Base-by-base conservation (phyloP, 1,140 invertebrate species). In the Brachionus manjavacas region DNA sequence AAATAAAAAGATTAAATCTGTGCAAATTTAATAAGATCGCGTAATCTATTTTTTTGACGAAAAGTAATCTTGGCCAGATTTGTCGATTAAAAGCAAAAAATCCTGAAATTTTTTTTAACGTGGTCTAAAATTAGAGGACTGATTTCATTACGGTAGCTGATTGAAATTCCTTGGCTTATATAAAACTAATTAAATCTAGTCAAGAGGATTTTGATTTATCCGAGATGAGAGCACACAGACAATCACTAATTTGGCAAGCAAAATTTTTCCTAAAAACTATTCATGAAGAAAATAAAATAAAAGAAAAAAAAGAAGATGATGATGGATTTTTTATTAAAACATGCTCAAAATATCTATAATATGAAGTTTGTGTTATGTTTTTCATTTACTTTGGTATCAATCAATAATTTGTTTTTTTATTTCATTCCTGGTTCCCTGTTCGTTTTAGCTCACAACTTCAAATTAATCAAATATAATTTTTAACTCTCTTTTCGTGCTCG, bases 401-500 rank as follows among this genome's bases (percentile, higher is more conserved):
- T 68, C 66, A 68, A 68, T 68, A 68, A 68, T 68, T 68, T 68
- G 28, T 68, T 68, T 68, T 68, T 68, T 68, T 28, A 35, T 68
- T 31, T 14, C 23, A 14, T 68, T 68, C 66, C 66, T 39, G 25
- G 66, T 68, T 68, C 66, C 25, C 31, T 68, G 25, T 68, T 68
- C 31, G 25, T 28, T 68, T 31, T 68, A 31, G 66, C 66, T 68
- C 66, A 68, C 4, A 68, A 39, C 25, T 31, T 6, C 14, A 31
- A 68, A 68, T 68, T 68, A 68, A 68, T 68, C 66, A 68, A 68
- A 68, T 14, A 68, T 68, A 68, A 68, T 60, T 60, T 60, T 60
- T 60, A 46, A 60, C 52, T 60, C 52, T 60, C 16, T 60, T 60
- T 8, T 60, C 52, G 52, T 60, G 52, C 12, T 16, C 20, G 20